These are phyloP conservation scores for Rhysida immarginata DNA, from an alignment of 1,140 invertebrate genomes.

Conservation along the genomic window DNA sequence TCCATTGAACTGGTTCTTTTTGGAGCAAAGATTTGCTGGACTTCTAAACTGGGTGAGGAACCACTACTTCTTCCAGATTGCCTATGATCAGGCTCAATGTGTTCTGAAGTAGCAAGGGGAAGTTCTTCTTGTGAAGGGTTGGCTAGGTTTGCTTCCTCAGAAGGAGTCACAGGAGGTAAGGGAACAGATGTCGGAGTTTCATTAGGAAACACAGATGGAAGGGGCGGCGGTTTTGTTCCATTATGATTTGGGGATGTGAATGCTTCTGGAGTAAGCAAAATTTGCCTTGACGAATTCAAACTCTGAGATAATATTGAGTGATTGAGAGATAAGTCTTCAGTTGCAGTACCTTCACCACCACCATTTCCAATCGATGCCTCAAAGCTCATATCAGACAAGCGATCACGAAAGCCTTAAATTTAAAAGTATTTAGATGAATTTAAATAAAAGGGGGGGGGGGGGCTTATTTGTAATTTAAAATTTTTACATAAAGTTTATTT, in stretches of 20 bases:
- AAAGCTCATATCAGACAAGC: slow-evolving; percentile 26
- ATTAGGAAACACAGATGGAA: background rate
- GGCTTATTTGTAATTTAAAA: too few species aligned
- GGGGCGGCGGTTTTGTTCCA: background rate
- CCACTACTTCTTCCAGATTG: slow-evolving; percentile 15
- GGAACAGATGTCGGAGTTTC: slow-evolving; percentile 13
- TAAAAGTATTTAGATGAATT: background rate
- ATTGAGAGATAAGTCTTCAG: background rate
- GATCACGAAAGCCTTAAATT: slow-evolving; percentile 22
- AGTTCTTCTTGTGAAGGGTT: background rate
- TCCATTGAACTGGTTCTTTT: slow-evolving; percentile 5
- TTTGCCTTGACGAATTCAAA: background rate
- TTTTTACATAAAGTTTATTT: too few species aligned
- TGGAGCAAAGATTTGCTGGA: slow-evolving; percentile 55
- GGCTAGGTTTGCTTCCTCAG: slow-evolving; percentile 45
- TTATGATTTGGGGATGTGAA: slow-evolving; percentile 45
- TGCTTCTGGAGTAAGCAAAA: slow-evolving; percentile 71
- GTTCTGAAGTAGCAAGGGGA: slow-evolving; percentile 3
- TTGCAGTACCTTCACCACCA: background rate
- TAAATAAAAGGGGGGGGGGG: too few species aligned
- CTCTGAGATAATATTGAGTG: background rate
- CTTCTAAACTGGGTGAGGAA: slow-evolving; percentile 59
- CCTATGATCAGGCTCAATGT: background rate
- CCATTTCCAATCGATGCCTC: slow-evolving; percentile 6
- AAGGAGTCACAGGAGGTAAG: slow-evolving; percentile 25